These are phyloP conservation scores for Lycophotia porphyrea DNA, from an alignment of 2,888 invertebrate species.

Conservation along the genomic window DNA sequence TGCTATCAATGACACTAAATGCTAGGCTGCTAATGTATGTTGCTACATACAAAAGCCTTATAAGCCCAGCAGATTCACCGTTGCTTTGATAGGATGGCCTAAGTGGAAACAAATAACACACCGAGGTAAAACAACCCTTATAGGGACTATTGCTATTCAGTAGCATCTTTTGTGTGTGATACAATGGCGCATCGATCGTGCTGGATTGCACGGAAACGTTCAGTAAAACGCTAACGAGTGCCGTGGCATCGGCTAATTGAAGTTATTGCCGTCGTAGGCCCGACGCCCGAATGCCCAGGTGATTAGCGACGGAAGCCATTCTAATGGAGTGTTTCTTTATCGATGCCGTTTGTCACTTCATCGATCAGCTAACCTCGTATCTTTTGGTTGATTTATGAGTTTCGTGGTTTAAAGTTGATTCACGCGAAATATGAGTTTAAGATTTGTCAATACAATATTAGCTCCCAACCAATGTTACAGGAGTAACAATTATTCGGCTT, in stretches of 20 bases:
- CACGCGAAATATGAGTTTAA: constrained; percentile 14
- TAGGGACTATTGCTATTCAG: constrained; percentile 84
- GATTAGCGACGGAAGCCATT: constrained; percentile 77
- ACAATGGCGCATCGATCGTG: constrained; percentile 87
- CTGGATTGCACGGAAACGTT: constrained; percentile 81
- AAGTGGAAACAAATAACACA: constrained; percentile 84
- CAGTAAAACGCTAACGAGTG: constrained; percentile 83
- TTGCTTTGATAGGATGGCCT: constrained; percentile 66
- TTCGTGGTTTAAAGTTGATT: constrained; percentile 6
- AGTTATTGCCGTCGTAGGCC: constrained; percentile 77
- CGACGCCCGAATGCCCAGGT: constrained; percentile 63
- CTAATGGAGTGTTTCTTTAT: constrained; percentile 77
- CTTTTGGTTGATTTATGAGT: constrained; percentile 47
- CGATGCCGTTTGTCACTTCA: constrained; percentile 76
- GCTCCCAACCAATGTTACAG: background rate
- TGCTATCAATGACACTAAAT: constrained; percentile 46
- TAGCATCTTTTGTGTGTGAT: constrained; percentile 85
- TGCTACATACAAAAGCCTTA: constrained; percentile 52
- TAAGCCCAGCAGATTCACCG: constrained; percentile 66
- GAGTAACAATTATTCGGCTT: background rate
- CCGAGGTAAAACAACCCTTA: constrained; percentile 79
- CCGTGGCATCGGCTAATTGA: constrained; percentile 82
- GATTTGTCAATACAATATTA: constrained; percentile 1
- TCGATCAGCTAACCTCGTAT: constrained; percentile 74
- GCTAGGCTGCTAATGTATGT: constrained; percentile 36